Percentiles rank a stretch among this genome's conserved stretches.
Conservation (phyloP, 2,797 vertebrate species). For the Xenops minutus region DNA sequence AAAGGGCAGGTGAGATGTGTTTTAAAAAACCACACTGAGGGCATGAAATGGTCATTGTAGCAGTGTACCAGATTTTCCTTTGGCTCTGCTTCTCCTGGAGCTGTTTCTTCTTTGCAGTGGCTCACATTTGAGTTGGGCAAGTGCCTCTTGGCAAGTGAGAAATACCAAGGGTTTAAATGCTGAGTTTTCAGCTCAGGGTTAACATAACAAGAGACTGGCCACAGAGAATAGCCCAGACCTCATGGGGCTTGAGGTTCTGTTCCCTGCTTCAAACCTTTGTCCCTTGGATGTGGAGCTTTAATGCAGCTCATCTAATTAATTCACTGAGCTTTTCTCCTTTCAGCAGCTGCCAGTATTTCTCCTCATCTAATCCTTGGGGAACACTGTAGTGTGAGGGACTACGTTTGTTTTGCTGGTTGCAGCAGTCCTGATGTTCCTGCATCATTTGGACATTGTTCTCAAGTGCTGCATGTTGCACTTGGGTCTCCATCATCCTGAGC, state of each 20-base stretch:
- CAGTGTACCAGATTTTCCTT: not conserved
- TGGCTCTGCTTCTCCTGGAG: not conserved
- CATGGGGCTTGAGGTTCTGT: not conserved
- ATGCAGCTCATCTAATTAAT: not conserved
- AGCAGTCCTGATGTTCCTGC: not conserved
- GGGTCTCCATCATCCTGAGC: fast-evolving
- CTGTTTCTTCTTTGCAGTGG: not conserved
- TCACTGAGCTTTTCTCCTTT: not conserved
- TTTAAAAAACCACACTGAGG: not conserved
- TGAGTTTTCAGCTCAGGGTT: not conserved
- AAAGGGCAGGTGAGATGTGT: not conserved
- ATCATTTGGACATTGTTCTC: not conserved
- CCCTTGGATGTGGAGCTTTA: not conserved
- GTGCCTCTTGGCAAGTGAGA: not conserved
- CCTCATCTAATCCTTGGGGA: not conserved
- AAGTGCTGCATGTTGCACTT: fast-evolving
- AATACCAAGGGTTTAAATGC: not conserved
- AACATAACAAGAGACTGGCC: not conserved
- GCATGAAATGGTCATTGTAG: not conserved
- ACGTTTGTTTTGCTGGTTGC: not conserved
- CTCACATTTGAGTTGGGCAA: not conserved
- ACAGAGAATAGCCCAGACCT: not conserved
- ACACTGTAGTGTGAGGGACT: fast-evolving
- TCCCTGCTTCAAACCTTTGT: not conserved
- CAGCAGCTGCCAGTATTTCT: not conserved